These are phyloP conservation scores for Tachysurus vachellii DNA, from an alignment of 2,113 vertebrate species.

Conservation along the genomic window DNA sequence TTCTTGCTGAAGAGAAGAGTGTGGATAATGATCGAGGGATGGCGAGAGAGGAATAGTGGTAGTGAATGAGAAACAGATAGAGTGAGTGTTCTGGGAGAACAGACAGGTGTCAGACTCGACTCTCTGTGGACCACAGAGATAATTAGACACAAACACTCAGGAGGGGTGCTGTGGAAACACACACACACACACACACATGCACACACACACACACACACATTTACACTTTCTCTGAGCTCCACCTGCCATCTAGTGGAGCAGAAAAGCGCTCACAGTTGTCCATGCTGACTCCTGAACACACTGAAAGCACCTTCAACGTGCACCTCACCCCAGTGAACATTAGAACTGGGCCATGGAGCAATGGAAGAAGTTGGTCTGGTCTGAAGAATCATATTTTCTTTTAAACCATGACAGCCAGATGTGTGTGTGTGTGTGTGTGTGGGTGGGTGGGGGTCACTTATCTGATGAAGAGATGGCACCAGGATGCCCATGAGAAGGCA, in stretches of 20 bases:
- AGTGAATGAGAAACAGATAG: slow-evolving; percentile 6
- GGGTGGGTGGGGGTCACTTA: too few relatives aligned
- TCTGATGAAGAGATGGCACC: too few relatives aligned
- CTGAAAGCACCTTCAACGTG: too few relatives aligned
- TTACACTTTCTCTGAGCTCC: slow-evolving; percentile 46
- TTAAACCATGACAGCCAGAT: too few relatives aligned
- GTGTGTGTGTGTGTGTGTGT: too few relatives aligned
- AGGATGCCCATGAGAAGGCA: too few relatives aligned
- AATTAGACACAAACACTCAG: slow-evolving; percentile 65
- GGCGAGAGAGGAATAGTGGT: neutral
- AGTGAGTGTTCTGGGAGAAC: slow-evolving; percentile 50
- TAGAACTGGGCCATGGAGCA: too few relatives aligned
- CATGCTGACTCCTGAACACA: too few relatives aligned
- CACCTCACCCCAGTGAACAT: too few relatives aligned
- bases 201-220: slow-evolving; percentile 30
- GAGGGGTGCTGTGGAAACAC: slow-evolving; percentile 16
- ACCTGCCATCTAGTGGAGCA: slow-evolving; percentile 75
- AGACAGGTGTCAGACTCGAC: slow-evolving; percentile 66
- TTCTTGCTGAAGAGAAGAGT: neutral
- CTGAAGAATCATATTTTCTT: too few relatives aligned
- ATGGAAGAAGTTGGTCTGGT: too few relatives aligned
- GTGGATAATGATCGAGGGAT: neutral
- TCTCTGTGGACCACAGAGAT: slow-evolving; percentile 64
- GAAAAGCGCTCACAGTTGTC: neutral
- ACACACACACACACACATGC: slow-evolving; percentile 21